Evolutionary conservation across 2,797 vertebrate species (phyloP), one percentile per base, ranked within the genome.

Genomic region (Schizopygopsis pylzovi): DNA sequence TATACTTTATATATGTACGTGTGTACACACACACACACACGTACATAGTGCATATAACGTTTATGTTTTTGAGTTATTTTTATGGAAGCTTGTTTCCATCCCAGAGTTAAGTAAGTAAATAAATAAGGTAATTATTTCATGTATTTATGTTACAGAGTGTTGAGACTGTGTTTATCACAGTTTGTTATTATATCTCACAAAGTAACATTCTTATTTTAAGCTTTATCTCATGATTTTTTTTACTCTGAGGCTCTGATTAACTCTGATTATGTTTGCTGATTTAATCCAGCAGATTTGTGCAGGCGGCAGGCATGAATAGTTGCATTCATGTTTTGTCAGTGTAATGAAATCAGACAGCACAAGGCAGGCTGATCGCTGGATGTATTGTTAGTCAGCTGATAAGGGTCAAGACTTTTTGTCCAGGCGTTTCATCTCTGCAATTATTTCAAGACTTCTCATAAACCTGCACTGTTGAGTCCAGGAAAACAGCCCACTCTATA

Each of bases 331-430:
- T 61, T 79, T 73, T 65, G n/a, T 76, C 77, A 63, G 59, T 4
- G 39, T 63, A 70, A 76, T 85, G 75, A 70, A 70, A 81, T 85
- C 39, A 85, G 37, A 78, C 72, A 10, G 28, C 72, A 78, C 15
- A 61, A 45, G 20, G 41, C n/a, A 68, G 15, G n/a, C 33, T 84
- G n/a, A n/a, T 79, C 18, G n/a, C 72, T 86, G 7, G n/a, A 85
- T 41, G 33, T n/a, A 76, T 56, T 81, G 52, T 73, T 71, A 63
- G 45, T 82, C 84, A 87, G 87, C 87, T 89, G 87, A 84, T 76
- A 59, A 25, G 22, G 88, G 39, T 80, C 85, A 85, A 84, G 83
- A 43, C 75, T 59, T 81, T 85, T 84, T 76, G 77, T 72, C 59
- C 71, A 82, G 56, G 41, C 33, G 6, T 85, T 83, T 87, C 70